Conservation (phyloP, 2,113 vertebrate species). For the Acrocephalus kingi region DNA sequence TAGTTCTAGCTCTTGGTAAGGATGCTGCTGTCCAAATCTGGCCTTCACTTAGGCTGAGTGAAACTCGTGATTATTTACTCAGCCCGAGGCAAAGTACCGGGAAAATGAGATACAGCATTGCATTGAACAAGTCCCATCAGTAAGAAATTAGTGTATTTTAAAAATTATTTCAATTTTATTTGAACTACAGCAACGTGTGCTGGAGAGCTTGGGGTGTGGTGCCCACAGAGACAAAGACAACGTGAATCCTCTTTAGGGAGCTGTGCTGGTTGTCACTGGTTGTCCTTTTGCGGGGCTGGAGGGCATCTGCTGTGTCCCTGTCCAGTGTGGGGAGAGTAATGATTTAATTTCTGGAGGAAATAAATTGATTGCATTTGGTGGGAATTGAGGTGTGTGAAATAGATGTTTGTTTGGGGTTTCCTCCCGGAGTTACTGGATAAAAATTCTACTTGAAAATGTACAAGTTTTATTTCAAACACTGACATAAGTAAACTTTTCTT, state of each 20-base stretch:
- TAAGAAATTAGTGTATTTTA: background rate
- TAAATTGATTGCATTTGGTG: background rate
- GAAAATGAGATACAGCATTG: background rate
- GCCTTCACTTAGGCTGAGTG: background rate
- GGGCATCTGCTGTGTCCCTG: background rate
- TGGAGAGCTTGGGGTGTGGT: background rate
- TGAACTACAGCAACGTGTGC: accelerated
- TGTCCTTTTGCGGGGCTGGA: accelerated
- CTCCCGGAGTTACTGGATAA: background rate
- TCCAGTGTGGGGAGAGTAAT: no score
- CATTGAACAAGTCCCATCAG: background rate
- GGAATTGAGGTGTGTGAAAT: background rate
- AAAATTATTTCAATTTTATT: accelerated
- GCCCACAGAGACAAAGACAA: background rate
- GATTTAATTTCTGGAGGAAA: background rate
- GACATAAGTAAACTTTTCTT: background rate
- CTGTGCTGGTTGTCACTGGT: background rate
- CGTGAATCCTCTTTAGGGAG: background rate
- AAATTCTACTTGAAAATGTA: background rate
- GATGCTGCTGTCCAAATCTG: background rate
- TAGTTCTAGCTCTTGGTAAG: background rate
- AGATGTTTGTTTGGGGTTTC: background rate
- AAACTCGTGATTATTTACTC: background rate
- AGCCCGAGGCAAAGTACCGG: background rate
- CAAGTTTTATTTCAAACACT: background rate